phyloP scores from a whole-genome alignment of 1,140 invertebrate genomes.

The Euwallacea similis region DNA sequence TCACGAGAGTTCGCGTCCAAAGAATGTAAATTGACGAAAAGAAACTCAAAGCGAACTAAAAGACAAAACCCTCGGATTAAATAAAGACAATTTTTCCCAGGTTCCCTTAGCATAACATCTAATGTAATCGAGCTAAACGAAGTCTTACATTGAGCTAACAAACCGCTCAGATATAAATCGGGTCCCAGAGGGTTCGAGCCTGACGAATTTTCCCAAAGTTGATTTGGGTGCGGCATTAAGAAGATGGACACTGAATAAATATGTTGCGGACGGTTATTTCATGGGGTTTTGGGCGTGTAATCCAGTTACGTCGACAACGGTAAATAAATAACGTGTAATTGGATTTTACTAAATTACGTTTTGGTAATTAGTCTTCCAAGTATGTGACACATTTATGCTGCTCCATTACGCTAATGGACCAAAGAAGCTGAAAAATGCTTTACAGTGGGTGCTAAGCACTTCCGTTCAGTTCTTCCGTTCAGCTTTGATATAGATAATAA shows the following conservation, averaged over 20 bases:
- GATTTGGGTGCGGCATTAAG: constrained; percentile 1
- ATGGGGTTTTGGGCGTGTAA: constrained; percentile 2
- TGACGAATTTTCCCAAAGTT: constrained; percentile 9
- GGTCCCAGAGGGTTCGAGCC: constrained; percentile 4
- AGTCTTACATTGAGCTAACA: constrained; percentile 12
- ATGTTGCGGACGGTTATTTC: background rate
- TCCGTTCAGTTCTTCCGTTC: too few species aligned
- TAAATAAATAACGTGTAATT: background rate
- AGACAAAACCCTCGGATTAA: constrained; percentile 8
- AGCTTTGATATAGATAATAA: constrained; percentile 1
- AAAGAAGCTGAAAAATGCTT: background rate
- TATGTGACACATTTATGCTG: background rate
- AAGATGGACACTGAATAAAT: constrained; percentile 13
- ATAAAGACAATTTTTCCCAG: constrained; percentile 8
- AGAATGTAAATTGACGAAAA: background rate
- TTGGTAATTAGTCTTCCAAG: background rate
- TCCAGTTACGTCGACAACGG: background rate
- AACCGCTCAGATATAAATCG: constrained; percentile 19
- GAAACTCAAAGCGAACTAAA: constrained; percentile 3
- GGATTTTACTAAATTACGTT: background rate
- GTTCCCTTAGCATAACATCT: constrained; percentile 13
- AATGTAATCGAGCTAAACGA: constrained; percentile 21
- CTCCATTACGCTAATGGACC: background rate
- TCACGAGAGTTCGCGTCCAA: background rate
- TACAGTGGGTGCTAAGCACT: background rate